Evolutionary conservation across 2,797 vertebrate species (phyloP).

Genomic region (Zonotrichia albicollis): DNA sequence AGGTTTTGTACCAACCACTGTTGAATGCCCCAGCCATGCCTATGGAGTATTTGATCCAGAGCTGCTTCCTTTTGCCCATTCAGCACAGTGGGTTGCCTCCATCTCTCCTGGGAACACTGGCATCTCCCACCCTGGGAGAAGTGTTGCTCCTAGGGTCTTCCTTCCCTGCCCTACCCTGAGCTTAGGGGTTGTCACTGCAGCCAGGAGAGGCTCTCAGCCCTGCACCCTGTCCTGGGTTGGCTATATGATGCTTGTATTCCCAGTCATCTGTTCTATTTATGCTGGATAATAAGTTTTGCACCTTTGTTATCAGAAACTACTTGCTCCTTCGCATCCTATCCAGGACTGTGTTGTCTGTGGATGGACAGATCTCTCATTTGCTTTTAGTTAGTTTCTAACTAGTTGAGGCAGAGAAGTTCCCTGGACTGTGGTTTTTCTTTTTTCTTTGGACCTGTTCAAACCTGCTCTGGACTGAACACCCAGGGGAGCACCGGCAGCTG

Average conservation of each 20-base stretch:
- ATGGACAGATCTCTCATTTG: neutral
- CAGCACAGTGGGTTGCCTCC: rapidly evolving
- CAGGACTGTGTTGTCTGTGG: neutral
- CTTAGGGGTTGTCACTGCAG: neutral
- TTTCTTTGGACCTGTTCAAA: neutral
- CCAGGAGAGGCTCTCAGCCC: neutral
- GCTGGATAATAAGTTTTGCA: neutral
- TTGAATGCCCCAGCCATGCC: neutral
- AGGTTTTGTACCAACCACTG: neutral
- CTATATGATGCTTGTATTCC: neutral
- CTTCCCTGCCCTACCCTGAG: neutral
- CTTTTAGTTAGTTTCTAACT: neutral
- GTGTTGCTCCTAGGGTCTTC: rapidly evolving
- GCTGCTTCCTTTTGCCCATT: neutral
- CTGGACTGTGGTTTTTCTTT: neutral
- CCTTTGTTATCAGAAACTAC: neutral
- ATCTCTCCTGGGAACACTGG: neutral
- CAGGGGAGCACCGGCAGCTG: neutral
- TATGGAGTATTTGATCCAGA: neutral
- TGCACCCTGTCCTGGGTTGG: neutral
- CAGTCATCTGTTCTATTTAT: neutral
- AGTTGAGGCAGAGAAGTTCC: neutral
- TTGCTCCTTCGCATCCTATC: neutral
- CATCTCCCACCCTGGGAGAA: neutral
- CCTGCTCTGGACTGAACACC: neutral